Percentiles rank a stretch among this genome's conserved stretches.
Conservation (phyloP, 2,113 vertebrate species). For the Archocentrus centrarchus region DNA sequence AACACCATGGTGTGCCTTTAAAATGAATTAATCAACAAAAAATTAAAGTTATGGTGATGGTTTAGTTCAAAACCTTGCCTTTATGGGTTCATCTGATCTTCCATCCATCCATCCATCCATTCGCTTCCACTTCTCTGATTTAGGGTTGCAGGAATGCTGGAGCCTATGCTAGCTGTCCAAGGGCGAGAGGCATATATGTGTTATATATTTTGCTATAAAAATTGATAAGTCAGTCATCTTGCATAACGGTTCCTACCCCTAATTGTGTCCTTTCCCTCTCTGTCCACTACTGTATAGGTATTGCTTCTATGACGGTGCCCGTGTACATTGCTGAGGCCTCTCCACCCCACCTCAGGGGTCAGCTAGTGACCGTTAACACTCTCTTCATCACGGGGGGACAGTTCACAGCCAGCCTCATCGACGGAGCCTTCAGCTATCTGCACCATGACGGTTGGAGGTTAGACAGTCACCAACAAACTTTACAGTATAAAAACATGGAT, state of each 20-base stretch:
- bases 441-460: slow-evolving; percentile 93
- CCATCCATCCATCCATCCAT: too few relatives aligned
- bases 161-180: too few relatives aligned
- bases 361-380: slow-evolving; percentile 95
- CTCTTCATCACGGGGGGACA: slow-evolving; percentile 98
- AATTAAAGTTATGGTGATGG: too few relatives aligned
- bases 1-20: too few relatives aligned
- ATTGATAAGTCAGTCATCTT: not conserved
- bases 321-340: slow-evolving; percentile 98
- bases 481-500: not conserved
- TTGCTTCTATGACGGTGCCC: slow-evolving; percentile 97
- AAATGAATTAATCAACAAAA: too few relatives aligned
- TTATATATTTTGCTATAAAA: not conserved
- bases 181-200: not conserved
- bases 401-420: slow-evolving; percentile 93
- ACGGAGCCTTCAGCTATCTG: slow-evolving; percentile 96
- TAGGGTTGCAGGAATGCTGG: too few relatives aligned
- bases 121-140: too few relatives aligned
- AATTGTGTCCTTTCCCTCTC: not conserved
- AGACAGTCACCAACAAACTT: slow-evolving; percentile 6
- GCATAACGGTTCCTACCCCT: not conserved
- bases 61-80: too few relatives aligned
- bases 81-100: too few relatives aligned
- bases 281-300: slow-evolving; percentile 75
- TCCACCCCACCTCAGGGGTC: slow-evolving; percentile 91